Evolutionary conservation across 1,140 invertebrate species (phyloP).

Genomic region (Pollicipes pollicipes): DNA sequence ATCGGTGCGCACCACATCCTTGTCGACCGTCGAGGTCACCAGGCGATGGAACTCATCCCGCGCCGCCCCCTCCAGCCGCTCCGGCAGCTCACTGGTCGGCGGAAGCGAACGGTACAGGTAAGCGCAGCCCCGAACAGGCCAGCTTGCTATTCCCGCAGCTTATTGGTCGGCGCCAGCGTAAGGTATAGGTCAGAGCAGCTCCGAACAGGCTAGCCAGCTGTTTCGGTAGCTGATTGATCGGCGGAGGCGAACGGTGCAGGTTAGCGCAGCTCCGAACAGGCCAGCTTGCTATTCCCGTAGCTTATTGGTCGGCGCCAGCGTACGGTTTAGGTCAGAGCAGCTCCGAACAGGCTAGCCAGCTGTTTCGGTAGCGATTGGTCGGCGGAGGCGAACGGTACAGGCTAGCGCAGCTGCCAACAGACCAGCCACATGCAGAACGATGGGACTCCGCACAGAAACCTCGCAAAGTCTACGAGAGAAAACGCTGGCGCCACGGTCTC

Average conservation of each 20-base stretch:
- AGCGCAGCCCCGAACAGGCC: neutral
- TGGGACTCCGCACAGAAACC: too few relatives aligned
- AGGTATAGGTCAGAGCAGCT: conserved; percentile 45
- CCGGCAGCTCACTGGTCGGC: conserved; percentile 31
- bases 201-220: conserved; percentile 75
- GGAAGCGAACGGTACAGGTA: conserved; percentile 14
- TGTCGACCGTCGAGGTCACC: conserved; percentile 79
- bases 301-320: too few relatives aligned
- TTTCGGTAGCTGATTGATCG: conserved; percentile 56
- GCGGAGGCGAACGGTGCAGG: conserved; percentile 40
- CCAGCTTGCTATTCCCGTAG: too few relatives aligned
- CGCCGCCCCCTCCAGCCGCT: conserved; percentile 60
- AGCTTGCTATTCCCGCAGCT: too few relatives aligned
- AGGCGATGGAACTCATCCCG: conserved; percentile 59
- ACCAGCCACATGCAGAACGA: too few relatives aligned
- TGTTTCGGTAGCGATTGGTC: conserved; percentile 75
- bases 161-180: too few relatives aligned
- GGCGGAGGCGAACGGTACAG: conserved; percentile 72
- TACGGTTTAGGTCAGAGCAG: conserved; percentile 39
- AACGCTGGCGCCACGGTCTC: too few relatives aligned
- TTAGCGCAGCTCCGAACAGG: conserved; percentile 66
- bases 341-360: conserved; percentile 77
- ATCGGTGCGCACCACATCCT: conserved; percentile 94
- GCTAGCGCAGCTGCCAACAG: conserved; percentile 89
- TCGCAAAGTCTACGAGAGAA: too few relatives aligned